Evolutionary conservation across 2,888 invertebrate genomes (phyloP), one percentile per base, ranked within the genome.

Genomic region (Zootermopsis nevadensis): DNA sequence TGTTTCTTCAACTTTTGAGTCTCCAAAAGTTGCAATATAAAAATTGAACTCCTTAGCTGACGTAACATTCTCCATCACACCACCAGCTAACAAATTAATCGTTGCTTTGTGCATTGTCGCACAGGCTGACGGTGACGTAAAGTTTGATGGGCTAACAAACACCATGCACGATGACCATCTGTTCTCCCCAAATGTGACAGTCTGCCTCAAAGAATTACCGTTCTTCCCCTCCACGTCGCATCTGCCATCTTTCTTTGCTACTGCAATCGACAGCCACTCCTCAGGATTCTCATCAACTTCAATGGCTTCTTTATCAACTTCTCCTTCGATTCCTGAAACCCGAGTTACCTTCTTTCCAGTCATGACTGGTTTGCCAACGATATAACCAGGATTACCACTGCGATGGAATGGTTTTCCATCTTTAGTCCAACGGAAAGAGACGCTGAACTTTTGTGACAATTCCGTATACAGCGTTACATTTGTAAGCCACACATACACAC

Each of bases 311-410:
- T 84, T 88, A 10, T 82, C 83, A 30, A 77, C 42, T 86, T 48
- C 85, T 82, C 83, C 86, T 86, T 48, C 83, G 30, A 31, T 86
- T 86, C 82, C 85, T 85, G 69, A 86, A 87, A 83, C 87, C 88
- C 83, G 84, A n/a, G 48, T 80, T 7, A 87, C 83, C 84, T 89
- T 88, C 33, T 85, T 87, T 24, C 92, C 93, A 81, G 91, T 89
- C 84, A 92, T 88, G 53, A 96, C 89, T 0, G 95, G 95, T 86
- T 93, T 92, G 12, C 94, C 93, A 6, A 90, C 86, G 10, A 93
- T 87, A 87, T 97, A 97, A 4, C 96, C 96, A 1, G 95, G 95
- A 88, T 94, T 94, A 3, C 96, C 96, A 89, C 96, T 96, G 27
- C 90, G 87, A 81, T 86, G 86, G 69, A 89, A 88, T 55, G 85